A percentile compares a stretch with the other conserved stretches of the same genome.
phyloP scores from a whole-genome alignment of 2,113 vertebrate species.

The Morphnarchus princeps region DNA sequence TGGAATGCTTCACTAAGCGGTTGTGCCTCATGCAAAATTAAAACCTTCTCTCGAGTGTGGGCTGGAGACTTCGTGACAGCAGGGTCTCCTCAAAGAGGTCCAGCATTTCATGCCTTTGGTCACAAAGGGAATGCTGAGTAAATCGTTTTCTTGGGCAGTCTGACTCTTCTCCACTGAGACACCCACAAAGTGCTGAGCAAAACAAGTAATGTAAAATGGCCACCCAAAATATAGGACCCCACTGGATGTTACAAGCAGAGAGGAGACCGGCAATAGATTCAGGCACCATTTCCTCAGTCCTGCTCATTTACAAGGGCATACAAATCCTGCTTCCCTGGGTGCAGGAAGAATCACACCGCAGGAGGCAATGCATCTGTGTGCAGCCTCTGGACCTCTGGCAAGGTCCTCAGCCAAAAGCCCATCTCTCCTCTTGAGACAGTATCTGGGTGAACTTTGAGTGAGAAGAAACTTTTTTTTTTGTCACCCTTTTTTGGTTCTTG shows the following conservation, averaged over 20 bases:
- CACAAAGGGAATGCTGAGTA: neutral
- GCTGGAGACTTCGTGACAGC: neutral
- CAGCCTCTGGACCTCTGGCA: neutral
- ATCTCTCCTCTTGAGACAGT: neutral
- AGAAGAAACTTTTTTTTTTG: neutral
- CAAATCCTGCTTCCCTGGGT: neutral
- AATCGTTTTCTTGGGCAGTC: neutral
- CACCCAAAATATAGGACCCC: neutral
- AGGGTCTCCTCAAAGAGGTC: neutral
- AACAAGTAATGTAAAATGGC: neutral
- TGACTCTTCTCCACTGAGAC: neutral
- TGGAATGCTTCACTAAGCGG: neutral
- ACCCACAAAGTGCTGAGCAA: neutral
- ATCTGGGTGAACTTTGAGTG: neutral
- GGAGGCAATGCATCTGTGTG: neutral
- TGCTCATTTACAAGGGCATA: neutral
- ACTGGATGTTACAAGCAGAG: neutral
- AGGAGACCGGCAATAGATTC: accelerated
- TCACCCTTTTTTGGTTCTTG: neutral
- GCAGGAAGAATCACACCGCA: neutral
- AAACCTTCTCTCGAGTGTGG: neutral
- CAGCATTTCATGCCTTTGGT: neutral
- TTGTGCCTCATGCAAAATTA: neutral
- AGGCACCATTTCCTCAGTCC: neutral
- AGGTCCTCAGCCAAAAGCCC: neutral